Conservation (phyloP, 92 coral and sea anemone species). For the Epizoanthus stellaris region DNA sequence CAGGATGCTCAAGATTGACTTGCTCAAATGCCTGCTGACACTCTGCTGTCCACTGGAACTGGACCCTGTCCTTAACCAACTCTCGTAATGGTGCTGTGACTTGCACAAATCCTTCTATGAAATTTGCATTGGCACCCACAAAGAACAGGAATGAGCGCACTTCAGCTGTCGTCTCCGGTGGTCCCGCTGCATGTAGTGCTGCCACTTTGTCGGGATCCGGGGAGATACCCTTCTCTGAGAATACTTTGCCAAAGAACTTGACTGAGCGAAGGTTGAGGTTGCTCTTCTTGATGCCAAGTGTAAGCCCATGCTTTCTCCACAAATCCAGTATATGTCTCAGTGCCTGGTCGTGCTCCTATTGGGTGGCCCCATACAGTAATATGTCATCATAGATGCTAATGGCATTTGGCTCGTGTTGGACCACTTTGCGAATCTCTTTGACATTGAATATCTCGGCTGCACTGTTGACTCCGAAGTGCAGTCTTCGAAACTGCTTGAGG, state of each 20-base stretch:
- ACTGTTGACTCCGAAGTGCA: conserved; percentile 52
- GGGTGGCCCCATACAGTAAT: conserved; percentile 46
- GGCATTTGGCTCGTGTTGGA: conserved; percentile 40
- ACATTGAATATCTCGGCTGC: conserved; percentile 54
- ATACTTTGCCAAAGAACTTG: conserved; percentile 23
- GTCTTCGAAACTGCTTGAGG: conserved; percentile 24
- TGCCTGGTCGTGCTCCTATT: conserved; percentile 41
- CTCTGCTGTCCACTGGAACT: background rate
- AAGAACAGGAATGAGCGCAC: conserved; percentile 20
- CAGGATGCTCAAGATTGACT: no score
- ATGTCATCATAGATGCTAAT: conserved; percentile 53
- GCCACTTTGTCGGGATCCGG: conserved; percentile 30
- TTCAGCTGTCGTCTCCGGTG: conserved; percentile 24
- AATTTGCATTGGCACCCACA: conserved; percentile 19
- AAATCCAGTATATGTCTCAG: no score
- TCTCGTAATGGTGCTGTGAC: conserved; percentile 14
- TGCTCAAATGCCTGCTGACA: background rate
- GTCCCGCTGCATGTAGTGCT: conserved; percentile 35
- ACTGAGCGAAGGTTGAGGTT: background rate
- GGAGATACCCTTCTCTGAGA: conserved; percentile 7
- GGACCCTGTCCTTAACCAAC: background rate
- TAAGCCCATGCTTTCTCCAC: conserved; percentile 23
- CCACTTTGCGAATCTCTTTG: conserved; percentile 46
- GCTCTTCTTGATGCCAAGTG: no score
- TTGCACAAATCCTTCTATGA: conserved; percentile 32